Evolutionary conservation across 2,113 vertebrate genomes (phyloP).

Genomic region (Phyllopteryx taeniolatus): DNA sequence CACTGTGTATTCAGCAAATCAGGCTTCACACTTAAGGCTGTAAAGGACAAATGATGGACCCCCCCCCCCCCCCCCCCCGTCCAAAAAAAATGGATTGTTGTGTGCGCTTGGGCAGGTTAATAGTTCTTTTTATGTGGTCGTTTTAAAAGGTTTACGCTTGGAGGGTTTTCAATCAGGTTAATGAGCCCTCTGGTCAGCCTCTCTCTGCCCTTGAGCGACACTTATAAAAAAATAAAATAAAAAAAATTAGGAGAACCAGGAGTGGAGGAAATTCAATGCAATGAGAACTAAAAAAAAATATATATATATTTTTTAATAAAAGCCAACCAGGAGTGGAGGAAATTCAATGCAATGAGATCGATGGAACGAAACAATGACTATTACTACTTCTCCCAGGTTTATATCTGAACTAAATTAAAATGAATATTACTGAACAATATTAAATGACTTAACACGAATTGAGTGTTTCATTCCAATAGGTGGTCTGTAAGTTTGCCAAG

Average conservation of each 20-base stretch:
- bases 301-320: no score
- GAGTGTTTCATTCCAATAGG: no score
- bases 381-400: not conserved
- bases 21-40: not conserved
- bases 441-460: no score
- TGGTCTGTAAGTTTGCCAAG: no score
- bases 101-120: not conserved
- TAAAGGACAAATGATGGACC: not conserved
- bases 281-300: not conserved
- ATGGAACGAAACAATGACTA: not conserved
- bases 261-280: not conserved
- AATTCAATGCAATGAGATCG: not conserved
- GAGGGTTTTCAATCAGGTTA: conserved; percentile 10
- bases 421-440: no score
- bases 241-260: not conserved
- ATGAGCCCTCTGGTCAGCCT: conserved; percentile 1
- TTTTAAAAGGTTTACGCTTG: conserved; percentile 5
- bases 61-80: no score
- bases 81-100: not conserved
- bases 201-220: not conserved
- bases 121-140: not conserved
- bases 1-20: not conserved
- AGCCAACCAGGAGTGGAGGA: not conserved
- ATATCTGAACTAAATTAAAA: no score
- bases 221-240: not conserved